These are phyloP conservation scores for Bilobella aurantiaca DNA, from an alignment of 1,140 invertebrate species.

Conservation along the genomic window DNA sequence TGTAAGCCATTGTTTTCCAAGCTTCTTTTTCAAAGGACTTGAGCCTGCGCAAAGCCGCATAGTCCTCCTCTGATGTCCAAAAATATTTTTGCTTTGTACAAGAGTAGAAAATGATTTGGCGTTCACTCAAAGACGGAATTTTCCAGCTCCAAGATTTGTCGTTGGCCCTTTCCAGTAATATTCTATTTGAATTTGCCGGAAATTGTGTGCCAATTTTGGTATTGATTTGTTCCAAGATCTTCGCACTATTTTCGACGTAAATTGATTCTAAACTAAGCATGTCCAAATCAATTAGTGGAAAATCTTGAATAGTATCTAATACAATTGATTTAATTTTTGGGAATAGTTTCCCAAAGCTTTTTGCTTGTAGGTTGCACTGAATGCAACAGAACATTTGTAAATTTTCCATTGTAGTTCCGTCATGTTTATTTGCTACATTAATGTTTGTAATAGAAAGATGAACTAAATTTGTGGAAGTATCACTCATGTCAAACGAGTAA, in stretches of 20 bases:
- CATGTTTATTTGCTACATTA: too few relatives aligned
- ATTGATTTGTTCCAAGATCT: not conserved
- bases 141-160: not conserved
- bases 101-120: not conserved
- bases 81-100: not conserved
- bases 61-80: conserved; percentile 7
- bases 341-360: not conserved
- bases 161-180: not conserved
- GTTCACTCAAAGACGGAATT: not conserved
- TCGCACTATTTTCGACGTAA: not conserved
- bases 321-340: not conserved
- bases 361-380: not conserved
- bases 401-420: not conserved
- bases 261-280: not conserved
- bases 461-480: too few relatives aligned
- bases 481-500: too few relatives aligned
- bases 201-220: not conserved
- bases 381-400: not conserved
- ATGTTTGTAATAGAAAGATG: too few relatives aligned
- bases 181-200: not conserved
- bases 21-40: conserved; percentile 5
- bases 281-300: not conserved
- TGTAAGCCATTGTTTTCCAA: not conserved
- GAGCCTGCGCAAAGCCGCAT: not conserved
- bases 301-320: not conserved